phyloP scores from a whole-genome alignment of 1,140 invertebrate species.

The Ridgeia piscesae region DNA sequence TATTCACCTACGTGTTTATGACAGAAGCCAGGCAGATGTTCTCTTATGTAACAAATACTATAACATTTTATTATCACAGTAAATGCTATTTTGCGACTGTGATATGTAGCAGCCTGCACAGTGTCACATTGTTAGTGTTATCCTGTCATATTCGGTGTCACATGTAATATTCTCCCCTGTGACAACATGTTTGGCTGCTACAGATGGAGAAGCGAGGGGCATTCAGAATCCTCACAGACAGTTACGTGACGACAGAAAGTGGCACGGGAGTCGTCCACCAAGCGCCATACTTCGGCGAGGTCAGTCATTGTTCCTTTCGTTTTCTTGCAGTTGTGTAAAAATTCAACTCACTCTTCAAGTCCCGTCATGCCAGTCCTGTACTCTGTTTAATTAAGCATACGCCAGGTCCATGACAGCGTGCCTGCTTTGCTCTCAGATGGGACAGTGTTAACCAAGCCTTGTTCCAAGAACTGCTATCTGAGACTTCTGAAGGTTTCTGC shows the following conservation, averaged over 20 bases:
- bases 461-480: too few species aligned
- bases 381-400: too few species aligned
- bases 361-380: too few species aligned
- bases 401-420: too few species aligned
- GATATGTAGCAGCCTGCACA: background rate
- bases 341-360: too few species aligned
- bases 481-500: too few species aligned
- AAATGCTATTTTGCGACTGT: background rate
- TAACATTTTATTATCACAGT: background rate
- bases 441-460: too few species aligned
- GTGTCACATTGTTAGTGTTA: background rate
- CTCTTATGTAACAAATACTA: too few species aligned
- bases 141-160: background rate
- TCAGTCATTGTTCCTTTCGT: constrained; percentile 30
- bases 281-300: constrained; percentile 97
- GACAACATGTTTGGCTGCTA: constrained; percentile 17
- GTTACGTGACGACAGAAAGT: constrained; percentile 93
- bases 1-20: background rate
- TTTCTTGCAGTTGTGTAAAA: too few species aligned
- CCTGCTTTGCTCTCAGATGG: too few species aligned
- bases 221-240: constrained; percentile 83
- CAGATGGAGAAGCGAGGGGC: constrained; percentile 69
- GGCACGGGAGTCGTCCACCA: constrained; percentile 99
- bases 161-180: constrained; percentile 2
- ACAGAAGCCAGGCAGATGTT: too few species aligned